phyloP scores from a whole-genome alignment of 2,797 vertebrate genomes.

The Chloroceryle amazona region DNA sequence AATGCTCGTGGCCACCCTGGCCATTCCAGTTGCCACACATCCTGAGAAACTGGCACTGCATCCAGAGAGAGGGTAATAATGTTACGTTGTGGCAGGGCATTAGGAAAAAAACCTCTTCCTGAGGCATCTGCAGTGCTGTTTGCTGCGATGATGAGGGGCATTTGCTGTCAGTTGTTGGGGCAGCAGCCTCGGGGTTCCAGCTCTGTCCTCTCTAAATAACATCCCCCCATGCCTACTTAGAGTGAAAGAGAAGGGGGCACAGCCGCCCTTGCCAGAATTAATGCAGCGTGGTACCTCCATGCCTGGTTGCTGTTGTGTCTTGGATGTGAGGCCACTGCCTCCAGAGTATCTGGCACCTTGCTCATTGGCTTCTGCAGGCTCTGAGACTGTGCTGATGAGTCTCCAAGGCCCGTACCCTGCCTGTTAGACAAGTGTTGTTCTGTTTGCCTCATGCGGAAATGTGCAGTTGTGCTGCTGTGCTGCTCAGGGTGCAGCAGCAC shows the following conservation, averaged over 20 bases:
- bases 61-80: not conserved
- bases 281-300: fast-evolving
- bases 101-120: not conserved
- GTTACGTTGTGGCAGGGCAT: not conserved
- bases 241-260: not conserved
- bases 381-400: not conserved
- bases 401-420: not conserved
- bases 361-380: not conserved
- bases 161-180: not conserved
- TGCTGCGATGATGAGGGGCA: fast-evolving
- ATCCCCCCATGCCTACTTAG: not conserved
- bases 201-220: not conserved
- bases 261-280: fast-evolving
- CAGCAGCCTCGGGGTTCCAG: not conserved
- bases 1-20: not conserved
- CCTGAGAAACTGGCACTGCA: fast-evolving
- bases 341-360: not conserved
- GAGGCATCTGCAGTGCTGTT: fast-evolving
- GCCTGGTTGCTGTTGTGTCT: not conserved
- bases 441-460: not conserved
- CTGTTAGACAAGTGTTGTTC: not conserved
- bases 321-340: not conserved
- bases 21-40: fast-evolving
- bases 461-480: fast-evolving
- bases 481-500: not conserved